Evolutionary conservation across 2,113 vertebrate genomes (phyloP).

Genomic region (Ariopsis seemanni): DNA sequence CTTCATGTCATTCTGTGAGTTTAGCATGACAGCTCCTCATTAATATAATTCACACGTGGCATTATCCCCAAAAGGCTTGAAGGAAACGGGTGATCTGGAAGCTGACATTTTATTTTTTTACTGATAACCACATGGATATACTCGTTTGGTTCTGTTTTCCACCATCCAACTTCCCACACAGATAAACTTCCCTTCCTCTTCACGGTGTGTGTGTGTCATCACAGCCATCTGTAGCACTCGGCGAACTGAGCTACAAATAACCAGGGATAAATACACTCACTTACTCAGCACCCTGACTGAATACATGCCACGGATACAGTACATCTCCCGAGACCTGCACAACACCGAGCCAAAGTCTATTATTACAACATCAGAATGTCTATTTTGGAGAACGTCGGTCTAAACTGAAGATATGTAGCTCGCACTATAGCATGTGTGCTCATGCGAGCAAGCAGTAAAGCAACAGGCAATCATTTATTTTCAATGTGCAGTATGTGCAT

Average conservation of each 20-base stretch:
- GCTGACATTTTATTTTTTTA: constrained; percentile 55
- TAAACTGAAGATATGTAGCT: background rate
- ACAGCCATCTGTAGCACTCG: constrained; percentile 33
- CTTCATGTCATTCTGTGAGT: background rate
- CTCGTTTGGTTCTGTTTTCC: constrained; percentile 50
- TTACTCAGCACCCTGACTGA: background rate
- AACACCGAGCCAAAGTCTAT: background rate
- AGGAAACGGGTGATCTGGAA: constrained; percentile 61
- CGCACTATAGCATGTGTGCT: background rate
- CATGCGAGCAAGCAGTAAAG: background rate
- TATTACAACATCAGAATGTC: constrained; percentile 16
- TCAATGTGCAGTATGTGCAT: background rate
- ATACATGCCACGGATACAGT: background rate
- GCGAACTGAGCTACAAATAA: constrained; percentile 30
- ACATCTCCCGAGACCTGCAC: background rate
- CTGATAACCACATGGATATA: constrained; percentile 55
- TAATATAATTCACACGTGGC: background rate
- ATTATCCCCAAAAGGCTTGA: background rate
- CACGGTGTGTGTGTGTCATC: constrained; percentile 30
- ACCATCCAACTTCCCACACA: constrained; percentile 48
- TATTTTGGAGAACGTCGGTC: background rate
- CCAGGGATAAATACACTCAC: constrained; percentile 12
- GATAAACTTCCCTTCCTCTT: constrained; percentile 39
- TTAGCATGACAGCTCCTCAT: background rate
- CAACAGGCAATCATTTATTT: background rate